Evolutionary conservation across 2,113 vertebrate genomes (phyloP).

Genomic region (Pedetes capensis): DNA sequence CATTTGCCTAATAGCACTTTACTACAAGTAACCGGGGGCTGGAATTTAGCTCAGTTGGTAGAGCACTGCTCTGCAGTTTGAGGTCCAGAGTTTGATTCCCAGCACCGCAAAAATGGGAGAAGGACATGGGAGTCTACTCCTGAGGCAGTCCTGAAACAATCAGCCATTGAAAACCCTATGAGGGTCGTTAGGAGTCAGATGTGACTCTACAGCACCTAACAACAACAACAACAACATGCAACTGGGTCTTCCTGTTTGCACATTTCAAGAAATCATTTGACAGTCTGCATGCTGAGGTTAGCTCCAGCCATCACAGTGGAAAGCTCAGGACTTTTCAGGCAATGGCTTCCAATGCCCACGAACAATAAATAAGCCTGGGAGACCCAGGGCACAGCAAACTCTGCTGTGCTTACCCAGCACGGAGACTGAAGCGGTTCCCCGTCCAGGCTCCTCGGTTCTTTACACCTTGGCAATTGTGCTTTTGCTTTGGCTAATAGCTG

Average conservation of each 20-base stretch:
- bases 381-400: fast-evolving
- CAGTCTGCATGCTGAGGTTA: neutral
- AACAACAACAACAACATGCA: no score
- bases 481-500: neutral
- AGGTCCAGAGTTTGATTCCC: no score
- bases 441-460: neutral
- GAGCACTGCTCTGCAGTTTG: no score
- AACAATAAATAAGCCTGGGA: neutral
- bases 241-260: no score
- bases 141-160: no score
- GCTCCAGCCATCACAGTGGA: neutral
- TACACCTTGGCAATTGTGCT: neutral
- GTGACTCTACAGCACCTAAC: no score
- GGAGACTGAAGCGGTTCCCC: neutral
- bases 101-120: no score
- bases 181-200: no score
- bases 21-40: neutral
- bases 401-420: neutral
- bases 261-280: neutral
- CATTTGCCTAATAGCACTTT: neutral
- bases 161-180: no score
- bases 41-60: no score
- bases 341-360: neutral
- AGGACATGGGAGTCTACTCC: no score
- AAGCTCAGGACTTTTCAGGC: neutral